phyloP scores from a whole-genome alignment of 2,888 invertebrate genomes.

The Thalpophila matura region DNA sequence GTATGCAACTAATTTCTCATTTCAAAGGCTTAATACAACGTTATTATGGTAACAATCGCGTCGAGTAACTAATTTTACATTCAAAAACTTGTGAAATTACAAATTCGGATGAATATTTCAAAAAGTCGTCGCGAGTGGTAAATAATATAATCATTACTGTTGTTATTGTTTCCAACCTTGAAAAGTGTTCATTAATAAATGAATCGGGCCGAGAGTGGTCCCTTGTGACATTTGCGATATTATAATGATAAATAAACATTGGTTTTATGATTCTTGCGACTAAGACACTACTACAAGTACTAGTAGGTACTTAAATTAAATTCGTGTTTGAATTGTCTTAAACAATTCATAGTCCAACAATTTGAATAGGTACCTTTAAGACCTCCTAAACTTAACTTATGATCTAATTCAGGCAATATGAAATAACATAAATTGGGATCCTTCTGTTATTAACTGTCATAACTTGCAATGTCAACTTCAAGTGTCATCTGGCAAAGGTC shows the following conservation, averaged over 20 bases:
- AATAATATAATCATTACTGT: slow-evolving; percentile 30
- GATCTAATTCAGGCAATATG: slow-evolving; percentile 20
- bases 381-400: slow-evolving; percentile 21
- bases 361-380: slow-evolving; percentile 10
- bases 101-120: slow-evolving; percentile 54
- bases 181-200: slow-evolving; percentile 6
- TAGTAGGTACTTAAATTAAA: neutral
- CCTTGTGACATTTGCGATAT: slow-evolving; percentile 16
- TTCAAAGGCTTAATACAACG: slow-evolving; percentile 18
- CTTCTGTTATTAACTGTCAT: slow-evolving; percentile 47
- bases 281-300: neutral
- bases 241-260: slow-evolving; percentile 8
- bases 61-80: slow-evolving; percentile 26
- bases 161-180: slow-evolving; percentile 35
- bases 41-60: slow-evolving; percentile 18
- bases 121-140: slow-evolving; percentile 10
- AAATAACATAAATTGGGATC: slow-evolving; percentile 43
- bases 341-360: slow-evolving; percentile 4
- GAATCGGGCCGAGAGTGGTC: slow-evolving; percentile 10
- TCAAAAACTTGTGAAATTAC: slow-evolving; percentile 59
- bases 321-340: slow-evolving; percentile 8
- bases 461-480: slow-evolving; percentile 36
- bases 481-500: slow-evolving; percentile 1
- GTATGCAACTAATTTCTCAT: slow-evolving; percentile 14
- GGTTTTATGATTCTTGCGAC: neutral